Evolutionary conservation across 2,888 invertebrate species (phyloP).

Genomic region (Sthenelais limicola): DNA sequence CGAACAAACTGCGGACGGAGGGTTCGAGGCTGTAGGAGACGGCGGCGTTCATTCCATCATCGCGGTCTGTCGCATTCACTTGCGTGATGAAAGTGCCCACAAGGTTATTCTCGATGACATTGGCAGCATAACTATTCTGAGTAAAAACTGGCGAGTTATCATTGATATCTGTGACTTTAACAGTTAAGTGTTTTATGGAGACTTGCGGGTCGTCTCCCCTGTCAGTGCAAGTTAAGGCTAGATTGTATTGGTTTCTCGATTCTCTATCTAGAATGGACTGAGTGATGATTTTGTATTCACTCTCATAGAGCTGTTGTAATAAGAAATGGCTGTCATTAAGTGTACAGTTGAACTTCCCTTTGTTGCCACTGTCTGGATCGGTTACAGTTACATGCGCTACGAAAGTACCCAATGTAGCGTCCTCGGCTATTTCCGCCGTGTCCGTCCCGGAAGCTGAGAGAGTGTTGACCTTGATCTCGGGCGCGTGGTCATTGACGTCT

Average conservation of each 20-base stretch:
- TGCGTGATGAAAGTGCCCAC: conserved; percentile 82
- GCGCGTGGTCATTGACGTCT: conserved; percentile 90
- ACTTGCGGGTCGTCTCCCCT: conserved; percentile 39
- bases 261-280: conserved; percentile 92
- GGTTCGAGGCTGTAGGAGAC: conserved; percentile 85
- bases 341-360: conserved; percentile 82
- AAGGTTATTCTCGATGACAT: conserved; percentile 84
- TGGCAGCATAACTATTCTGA: conserved; percentile 77
- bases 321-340: conserved; percentile 90
- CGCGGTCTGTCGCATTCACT: conserved; percentile 84
- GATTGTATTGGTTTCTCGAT: conserved; percentile 91
- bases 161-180: conserved; percentile 51
- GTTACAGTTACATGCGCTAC: conserved; percentile 94
- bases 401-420: conserved; percentile 90
- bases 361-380: conserved; percentile 92
- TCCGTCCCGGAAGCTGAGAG: conserved; percentile 88
- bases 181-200: conserved; percentile 38
- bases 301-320: conserved; percentile 84
- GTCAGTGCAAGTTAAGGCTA: conserved; percentile 78
- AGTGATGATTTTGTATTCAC: conserved; percentile 77
- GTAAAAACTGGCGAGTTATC: conserved; percentile 76
- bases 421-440: conserved; percentile 66
- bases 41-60: conserved; percentile 86
- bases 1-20: conserved; percentile 86
- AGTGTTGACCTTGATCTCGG: conserved; percentile 86